A percentile compares a stretch with the other conserved stretches of the same genome.
Evolutionary conservation across 2,797 vertebrate species (phyloP).

Genomic region (Hydrolagus colliei): DNA sequence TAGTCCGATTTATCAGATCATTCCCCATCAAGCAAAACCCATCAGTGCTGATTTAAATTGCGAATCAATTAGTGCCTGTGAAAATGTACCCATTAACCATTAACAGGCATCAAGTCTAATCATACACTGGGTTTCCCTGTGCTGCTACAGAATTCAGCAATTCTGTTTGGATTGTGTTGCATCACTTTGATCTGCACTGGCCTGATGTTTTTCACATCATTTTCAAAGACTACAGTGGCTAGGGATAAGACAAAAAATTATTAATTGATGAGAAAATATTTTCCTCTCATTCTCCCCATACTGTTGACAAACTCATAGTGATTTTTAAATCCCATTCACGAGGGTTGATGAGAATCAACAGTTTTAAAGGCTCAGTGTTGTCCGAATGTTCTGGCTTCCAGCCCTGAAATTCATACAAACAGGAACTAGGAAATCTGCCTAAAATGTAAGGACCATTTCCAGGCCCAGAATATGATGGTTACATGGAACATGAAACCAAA

Average conservation of each 20-base stretch:
- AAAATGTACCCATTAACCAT: neutral
- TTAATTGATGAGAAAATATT: neutral
- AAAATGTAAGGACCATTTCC: too few species aligned
- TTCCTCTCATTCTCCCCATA: neutral
- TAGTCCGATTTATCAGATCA: neutral
- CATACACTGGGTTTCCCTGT: neutral
- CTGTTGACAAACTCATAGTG: neutral
- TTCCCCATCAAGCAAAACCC: neutral
- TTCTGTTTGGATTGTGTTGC: neutral
- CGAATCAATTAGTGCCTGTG: neutral
- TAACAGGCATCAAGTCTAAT: slow-evolving; percentile 5
- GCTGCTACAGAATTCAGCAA: neutral
- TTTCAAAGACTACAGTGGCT: slow-evolving; percentile 1
- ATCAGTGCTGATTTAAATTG: slow-evolving; percentile 4
- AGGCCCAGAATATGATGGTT: neutral
- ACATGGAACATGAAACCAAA: neutral
- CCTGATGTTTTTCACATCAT: neutral
- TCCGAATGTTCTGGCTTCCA: neutral
- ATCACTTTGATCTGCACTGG: neutral
- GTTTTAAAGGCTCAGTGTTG: neutral
- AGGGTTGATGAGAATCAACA: neutral
- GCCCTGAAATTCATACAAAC: neutral
- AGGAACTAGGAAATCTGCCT: too few species aligned
- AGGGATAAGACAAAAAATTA: neutral
- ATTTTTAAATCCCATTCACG: neutral